Evolutionary conservation across 2,888 invertebrate genomes (phyloP).

Genomic region (Chironomus tentans): DNA sequence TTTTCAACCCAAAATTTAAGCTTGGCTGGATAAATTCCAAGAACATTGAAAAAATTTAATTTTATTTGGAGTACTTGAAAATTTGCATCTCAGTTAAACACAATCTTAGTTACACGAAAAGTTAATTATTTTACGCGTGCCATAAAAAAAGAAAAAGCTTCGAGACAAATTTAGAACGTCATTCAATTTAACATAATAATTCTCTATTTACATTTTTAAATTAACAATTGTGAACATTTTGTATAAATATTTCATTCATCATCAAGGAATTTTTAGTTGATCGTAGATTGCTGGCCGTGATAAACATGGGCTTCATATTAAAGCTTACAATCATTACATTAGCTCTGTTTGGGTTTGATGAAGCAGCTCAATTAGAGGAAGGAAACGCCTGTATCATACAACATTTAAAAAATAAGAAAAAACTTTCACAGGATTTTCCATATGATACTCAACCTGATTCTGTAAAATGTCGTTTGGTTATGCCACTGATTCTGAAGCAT

Average conservation of each 20-base stretch:
- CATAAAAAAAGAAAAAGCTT: no score
- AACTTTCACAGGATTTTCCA: neutral
- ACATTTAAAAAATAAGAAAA: neutral
- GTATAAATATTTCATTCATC: neutral
- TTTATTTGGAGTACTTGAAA: no score
- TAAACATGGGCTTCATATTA: neutral
- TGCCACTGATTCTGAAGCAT: neutral
- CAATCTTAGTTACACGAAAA: no score
- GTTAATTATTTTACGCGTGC: no score
- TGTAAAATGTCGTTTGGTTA: neutral
- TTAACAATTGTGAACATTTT: no score
- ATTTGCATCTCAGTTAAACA: no score
- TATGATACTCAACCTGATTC: neutral
- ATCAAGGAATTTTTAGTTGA: neutral
- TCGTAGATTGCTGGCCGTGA: neutral
- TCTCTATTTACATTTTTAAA: no score
- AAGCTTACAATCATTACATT: neutral
- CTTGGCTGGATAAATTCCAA: no score
- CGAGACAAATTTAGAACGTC: no score
- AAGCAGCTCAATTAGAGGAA: neutral
- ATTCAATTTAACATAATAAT: no score
- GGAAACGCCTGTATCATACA: slow-evolving; percentile 1
- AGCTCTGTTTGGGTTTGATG: neutral
- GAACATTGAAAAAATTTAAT: no score
- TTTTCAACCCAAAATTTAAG: no score